Conservation (phyloP, 1,140 invertebrate species). For the Orius insidiosus region DNA sequence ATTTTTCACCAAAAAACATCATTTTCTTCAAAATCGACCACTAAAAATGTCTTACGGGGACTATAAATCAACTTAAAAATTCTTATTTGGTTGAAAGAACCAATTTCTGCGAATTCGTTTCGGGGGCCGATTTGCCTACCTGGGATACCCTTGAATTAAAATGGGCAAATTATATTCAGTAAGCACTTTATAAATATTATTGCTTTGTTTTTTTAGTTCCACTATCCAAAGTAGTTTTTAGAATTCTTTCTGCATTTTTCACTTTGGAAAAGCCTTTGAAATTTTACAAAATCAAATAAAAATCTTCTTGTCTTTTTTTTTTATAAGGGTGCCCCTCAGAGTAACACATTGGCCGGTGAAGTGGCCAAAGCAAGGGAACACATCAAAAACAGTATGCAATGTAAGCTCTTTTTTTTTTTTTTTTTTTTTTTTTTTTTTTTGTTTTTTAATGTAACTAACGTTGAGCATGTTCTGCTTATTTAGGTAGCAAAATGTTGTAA, state of each 20-base stretch:
- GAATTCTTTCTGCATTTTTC: conserved; percentile 1
- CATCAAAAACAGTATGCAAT: conserved; percentile 36
- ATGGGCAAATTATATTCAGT: too few relatives aligned
- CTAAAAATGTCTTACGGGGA: too few relatives aligned
- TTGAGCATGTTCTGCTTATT: background rate
- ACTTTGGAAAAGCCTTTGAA: background rate
- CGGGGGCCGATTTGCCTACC: too few relatives aligned
- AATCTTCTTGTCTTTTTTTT: conserved; percentile 11
- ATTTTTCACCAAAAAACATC: too few relatives aligned
- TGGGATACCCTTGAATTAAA: too few relatives aligned
- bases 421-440: conserved; percentile 2
- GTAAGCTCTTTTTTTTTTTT: conserved; percentile 28
- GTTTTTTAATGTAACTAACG: background rate
- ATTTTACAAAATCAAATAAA: conserved; percentile 4
- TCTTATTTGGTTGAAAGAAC: too few relatives aligned
- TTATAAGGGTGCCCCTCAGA: conserved; percentile 11
- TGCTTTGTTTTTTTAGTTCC: too few relatives aligned
- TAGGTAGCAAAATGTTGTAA: too few relatives aligned
- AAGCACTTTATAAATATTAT: too few relatives aligned
- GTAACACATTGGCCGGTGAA: conserved; percentile 31
- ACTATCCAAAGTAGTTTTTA: background rate
- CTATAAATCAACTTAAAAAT: too few relatives aligned
- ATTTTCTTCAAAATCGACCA: too few relatives aligned
- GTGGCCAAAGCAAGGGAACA: conserved; percentile 36
- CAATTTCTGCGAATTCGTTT: too few relatives aligned